These are phyloP conservation scores for Zaprionus obscuricornis DNA, from an alignment of 2,888 invertebrate genomes.

Conservation along the genomic window DNA sequence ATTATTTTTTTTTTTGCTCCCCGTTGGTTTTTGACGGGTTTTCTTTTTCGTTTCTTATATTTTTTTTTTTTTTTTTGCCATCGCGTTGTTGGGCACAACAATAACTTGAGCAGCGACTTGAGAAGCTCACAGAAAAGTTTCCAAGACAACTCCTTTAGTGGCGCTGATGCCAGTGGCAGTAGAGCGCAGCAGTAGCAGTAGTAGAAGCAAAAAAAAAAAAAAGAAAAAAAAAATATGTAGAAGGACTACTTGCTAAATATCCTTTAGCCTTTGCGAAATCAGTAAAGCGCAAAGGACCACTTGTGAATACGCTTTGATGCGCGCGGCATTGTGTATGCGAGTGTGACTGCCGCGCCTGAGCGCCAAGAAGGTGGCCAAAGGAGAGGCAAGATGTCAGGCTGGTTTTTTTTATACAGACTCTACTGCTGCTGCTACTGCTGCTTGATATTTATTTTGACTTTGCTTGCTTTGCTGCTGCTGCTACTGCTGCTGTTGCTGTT, in stretches of 20 bases:
- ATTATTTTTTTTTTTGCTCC: slow-evolving; percentile 42
- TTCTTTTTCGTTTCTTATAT: slow-evolving; percentile 19
- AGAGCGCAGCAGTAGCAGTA: too few relatives aligned
- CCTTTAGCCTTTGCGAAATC: slow-evolving; percentile 77
- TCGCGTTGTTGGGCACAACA: slow-evolving; percentile 43
- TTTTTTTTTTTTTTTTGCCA: slow-evolving; percentile 2
- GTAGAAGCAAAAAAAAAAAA: slow-evolving; percentile 15
- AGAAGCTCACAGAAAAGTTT: slow-evolving; percentile 76
- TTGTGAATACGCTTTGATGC: slow-evolving; percentile 81
- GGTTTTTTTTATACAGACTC: background rate
- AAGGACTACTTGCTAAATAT: slow-evolving; percentile 73
- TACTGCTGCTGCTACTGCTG: slow-evolving; percentile 12
- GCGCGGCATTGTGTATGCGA: slow-evolving; percentile 62
- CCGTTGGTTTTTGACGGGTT: slow-evolving; percentile 30
- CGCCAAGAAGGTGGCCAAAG: background rate
- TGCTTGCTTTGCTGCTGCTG: slow-evolving; percentile 31
- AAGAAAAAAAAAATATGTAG: slow-evolving; percentile 41
- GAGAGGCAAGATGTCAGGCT: background rate
- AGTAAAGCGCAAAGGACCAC: slow-evolving; percentile 81
- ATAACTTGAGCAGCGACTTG: slow-evolving; percentile 69
- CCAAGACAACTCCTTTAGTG: slow-evolving; percentile 80
- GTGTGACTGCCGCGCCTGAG: slow-evolving; percentile 57
- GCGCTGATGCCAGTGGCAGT: slow-evolving; percentile 33
- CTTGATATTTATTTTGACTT: slow-evolving; percentile 68
- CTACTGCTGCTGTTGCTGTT: too few relatives aligned